Conservation (phyloP, 2,888 invertebrate species). For the Trissoscelio sp. region DNA sequence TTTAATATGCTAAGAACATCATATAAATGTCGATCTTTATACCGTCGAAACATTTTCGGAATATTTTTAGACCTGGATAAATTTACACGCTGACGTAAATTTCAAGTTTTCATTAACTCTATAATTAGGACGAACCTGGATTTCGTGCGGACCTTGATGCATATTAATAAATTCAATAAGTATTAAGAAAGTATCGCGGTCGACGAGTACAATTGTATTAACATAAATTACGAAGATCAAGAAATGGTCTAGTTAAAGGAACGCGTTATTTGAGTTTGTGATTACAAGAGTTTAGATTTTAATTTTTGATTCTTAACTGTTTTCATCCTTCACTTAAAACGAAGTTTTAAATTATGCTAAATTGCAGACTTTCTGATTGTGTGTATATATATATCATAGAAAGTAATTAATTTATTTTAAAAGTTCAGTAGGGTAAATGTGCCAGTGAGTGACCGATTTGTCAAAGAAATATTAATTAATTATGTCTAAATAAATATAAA, state of each 20-base stretch:
- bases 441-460: no score
- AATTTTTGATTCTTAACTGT: no score
- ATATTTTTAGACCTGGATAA: slow-evolving; percentile 43
- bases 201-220: slow-evolving; percentile 16
- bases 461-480: no score
- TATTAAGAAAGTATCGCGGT: slow-evolving; percentile 24
- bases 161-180: slow-evolving; percentile 56
- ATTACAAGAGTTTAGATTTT: no score
- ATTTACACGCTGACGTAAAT: slow-evolving; percentile 47
- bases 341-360: no score
- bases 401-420: no score
- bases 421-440: no score
- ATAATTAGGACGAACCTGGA: slow-evolving; percentile 31
- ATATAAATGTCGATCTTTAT: slow-evolving; percentile 41
- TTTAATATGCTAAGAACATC: slow-evolving; percentile 44
- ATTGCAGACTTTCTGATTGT: no score
- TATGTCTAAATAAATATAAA: no score
- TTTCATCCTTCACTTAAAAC: no score
- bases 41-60: slow-evolving; percentile 29
- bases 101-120: slow-evolving; percentile 53
- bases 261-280: no score
- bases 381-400: no score
- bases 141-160: slow-evolving; percentile 31
- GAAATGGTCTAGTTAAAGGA: slow-evolving; percentile 9
- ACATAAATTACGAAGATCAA: slow-evolving; percentile 18